Conservation (phyloP, 2,113 vertebrate species). For the Vidua macroura region DNA sequence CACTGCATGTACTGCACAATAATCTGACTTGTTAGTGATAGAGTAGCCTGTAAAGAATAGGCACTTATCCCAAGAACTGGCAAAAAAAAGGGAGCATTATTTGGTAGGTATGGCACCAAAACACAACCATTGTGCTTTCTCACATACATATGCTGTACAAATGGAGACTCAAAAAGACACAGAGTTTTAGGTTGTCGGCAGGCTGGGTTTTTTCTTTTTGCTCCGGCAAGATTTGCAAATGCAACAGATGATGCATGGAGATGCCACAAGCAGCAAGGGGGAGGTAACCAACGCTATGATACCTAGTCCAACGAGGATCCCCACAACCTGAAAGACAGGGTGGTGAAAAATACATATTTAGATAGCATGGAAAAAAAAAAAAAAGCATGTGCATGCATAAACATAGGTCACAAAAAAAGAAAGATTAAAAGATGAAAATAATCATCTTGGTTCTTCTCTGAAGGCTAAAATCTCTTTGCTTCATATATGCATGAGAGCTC, state of each 20-base stretch:
- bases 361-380: neutral
- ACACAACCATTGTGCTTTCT: constrained; percentile 48
- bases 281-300: constrained; percentile 92
- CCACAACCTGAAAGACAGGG: constrained; percentile 84
- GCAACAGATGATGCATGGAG: constrained; percentile 93
- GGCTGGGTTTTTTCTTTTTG: constrained; percentile 83
- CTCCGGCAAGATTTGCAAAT: constrained; percentile 88
- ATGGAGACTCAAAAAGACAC: neutral
- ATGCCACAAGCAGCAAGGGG: constrained; percentile 91
- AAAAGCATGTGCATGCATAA: neutral
- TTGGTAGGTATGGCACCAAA: constrained; percentile 53
- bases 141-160: neutral
- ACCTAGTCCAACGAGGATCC: constrained; percentile 90
- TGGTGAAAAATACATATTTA: neutral
- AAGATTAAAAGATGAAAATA: neutral
- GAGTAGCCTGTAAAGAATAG: constrained; percentile 70
- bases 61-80: constrained; percentile 74
- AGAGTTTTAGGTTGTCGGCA: constrained; percentile 67
- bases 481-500: neutral
- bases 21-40: neutral
- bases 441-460: neutral
- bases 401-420: neutral
- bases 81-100: constrained; percentile 39
- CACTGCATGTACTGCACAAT: neutral
- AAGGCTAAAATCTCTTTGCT: neutral